These are phyloP conservation scores for Laspeyria flexula DNA, from an alignment of 2,888 invertebrate species.

Conservation along the genomic window DNA sequence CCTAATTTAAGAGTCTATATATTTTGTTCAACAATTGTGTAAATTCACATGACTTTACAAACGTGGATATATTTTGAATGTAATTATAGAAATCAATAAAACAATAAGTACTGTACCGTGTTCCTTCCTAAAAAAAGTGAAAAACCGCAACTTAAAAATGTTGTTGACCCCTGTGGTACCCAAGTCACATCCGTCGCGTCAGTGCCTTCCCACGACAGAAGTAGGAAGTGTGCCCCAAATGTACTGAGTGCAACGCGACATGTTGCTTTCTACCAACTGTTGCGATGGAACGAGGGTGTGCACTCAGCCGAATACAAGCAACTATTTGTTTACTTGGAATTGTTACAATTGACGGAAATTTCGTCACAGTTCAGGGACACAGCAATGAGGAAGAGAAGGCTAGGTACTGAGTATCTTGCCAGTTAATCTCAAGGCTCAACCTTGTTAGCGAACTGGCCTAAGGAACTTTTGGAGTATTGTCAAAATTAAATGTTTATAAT, in stretches of 20 bases:
- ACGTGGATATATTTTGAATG: no score
- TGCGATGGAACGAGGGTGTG: conserved; percentile 34
- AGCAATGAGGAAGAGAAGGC: not conserved
- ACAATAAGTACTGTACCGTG: no score
- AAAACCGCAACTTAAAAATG: conserved; percentile 4
- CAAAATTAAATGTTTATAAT: no score
- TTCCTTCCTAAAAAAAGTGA: not conserved
- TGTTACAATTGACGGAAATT: conserved; percentile 1
- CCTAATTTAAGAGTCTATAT: no score
- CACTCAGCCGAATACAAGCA: conserved; percentile 34
- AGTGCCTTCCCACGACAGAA: conserved; percentile 65
- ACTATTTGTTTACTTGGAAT: conserved; percentile 6
- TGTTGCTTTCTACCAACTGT: conserved; percentile 14
- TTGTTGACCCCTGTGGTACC: conserved; percentile 21
- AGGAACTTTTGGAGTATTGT: no score
- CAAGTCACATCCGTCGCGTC: conserved; percentile 37
- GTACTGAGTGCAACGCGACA: conserved; percentile 22
- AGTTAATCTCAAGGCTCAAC: no score
- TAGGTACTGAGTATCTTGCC: no score
- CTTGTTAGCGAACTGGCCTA: no score
- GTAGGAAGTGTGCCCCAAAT: conserved; percentile 64
- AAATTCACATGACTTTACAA: no score
- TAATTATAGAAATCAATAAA: no score
- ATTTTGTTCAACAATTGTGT: no score
- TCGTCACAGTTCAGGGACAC: not conserved